Conservation (phyloP, 1,140 invertebrate genomes). For the Rhizoglyphus robini region DNA sequence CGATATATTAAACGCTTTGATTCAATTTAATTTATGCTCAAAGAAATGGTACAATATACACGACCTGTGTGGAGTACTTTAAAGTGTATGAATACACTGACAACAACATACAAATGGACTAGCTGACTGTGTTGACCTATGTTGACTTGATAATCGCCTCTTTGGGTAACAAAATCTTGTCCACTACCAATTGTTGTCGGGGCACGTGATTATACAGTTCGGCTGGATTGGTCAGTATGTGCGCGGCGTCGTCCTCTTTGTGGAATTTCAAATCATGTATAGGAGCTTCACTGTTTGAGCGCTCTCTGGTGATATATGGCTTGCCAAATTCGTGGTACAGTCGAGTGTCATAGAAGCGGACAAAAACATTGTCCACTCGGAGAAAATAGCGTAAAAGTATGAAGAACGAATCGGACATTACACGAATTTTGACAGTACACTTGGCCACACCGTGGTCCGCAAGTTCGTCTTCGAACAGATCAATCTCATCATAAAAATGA, state of each 20-base stretch:
- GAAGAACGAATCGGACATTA: constrained; percentile 88
- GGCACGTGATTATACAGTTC: constrained; percentile 6
- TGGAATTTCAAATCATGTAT: neutral
- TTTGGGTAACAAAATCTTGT: neutral
- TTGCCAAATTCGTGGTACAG: constrained; percentile 58
- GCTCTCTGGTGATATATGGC: constrained; percentile 35
- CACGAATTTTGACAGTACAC: constrained; percentile 81
- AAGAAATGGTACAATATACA: too few relatives aligned
- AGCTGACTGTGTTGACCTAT: too few relatives aligned
- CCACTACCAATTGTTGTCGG: neutral
- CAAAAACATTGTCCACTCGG: constrained; percentile 79
- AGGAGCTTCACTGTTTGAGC: constrained; percentile 29
- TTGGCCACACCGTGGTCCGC: constrained; percentile 92
- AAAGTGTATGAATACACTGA: neutral
- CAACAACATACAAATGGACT: too few relatives aligned
- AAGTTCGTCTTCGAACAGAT: constrained; percentile 93
- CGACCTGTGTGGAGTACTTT: too few relatives aligned
- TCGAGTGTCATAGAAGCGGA: constrained; percentile 79
- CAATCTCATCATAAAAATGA: constrained; percentile 81
- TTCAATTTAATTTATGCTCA: too few relatives aligned
- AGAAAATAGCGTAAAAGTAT: constrained; percentile 79
- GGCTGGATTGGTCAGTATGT: neutral
- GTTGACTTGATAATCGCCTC: too few relatives aligned
- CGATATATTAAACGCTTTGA: too few relatives aligned
- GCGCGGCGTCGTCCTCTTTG: neutral